These are phyloP conservation scores for Brenthis hecate DNA, from an alignment of 2,888 invertebrate species.

Conservation along the genomic window DNA sequence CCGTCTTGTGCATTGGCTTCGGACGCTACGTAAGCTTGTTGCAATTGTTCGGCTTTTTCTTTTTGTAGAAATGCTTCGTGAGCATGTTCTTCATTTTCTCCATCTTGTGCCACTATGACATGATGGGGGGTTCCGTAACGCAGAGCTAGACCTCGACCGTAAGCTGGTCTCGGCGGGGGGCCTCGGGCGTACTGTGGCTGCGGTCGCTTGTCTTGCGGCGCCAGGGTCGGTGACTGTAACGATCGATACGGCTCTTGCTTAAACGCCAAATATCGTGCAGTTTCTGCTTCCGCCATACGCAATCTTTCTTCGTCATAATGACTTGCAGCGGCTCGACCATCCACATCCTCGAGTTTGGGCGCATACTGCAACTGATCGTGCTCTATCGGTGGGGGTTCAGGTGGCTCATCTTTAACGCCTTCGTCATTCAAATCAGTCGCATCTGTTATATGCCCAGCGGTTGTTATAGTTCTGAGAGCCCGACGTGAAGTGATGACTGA, in stretches of 20 bases:
- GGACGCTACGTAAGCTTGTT: slow-evolving; percentile 53
- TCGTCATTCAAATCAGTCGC: slow-evolving; percentile 56
- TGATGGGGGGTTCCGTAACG: slow-evolving; percentile 68
- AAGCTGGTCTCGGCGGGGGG: slow-evolving; percentile 47
- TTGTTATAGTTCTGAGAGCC: slow-evolving; percentile 82
- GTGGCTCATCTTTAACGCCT: slow-evolving; percentile 70
- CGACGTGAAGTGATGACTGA: slow-evolving; percentile 83
- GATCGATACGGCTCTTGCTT: slow-evolving; percentile 69
- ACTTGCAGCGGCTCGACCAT: slow-evolving; percentile 45
- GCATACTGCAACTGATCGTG: slow-evolving; percentile 51
- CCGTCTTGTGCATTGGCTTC: slow-evolving; percentile 31
- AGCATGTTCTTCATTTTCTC: slow-evolving; percentile 55
- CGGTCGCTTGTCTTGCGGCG: slow-evolving; percentile 50
- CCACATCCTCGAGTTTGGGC: slow-evolving; percentile 47
- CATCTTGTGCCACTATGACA: slow-evolving; percentile 64
- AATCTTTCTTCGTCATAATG: slow-evolving; percentile 66
- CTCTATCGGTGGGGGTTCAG: slow-evolving; percentile 56
- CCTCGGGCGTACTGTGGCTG: slow-evolving; percentile 51
- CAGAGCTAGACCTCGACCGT: slow-evolving; percentile 57
- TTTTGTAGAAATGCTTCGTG: slow-evolving; percentile 64
- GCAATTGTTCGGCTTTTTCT: slow-evolving; percentile 56
- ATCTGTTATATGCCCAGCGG: slow-evolving; percentile 82
- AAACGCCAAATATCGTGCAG: slow-evolving; percentile 70
- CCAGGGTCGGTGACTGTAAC: slow-evolving; percentile 46
- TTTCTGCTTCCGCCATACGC: slow-evolving; percentile 63